Evolutionary conservation across 2,113 vertebrate genomes (phyloP), one percentile per base, ranked within the genome.

Genomic region (Quiscalus mexicanus): DNA sequence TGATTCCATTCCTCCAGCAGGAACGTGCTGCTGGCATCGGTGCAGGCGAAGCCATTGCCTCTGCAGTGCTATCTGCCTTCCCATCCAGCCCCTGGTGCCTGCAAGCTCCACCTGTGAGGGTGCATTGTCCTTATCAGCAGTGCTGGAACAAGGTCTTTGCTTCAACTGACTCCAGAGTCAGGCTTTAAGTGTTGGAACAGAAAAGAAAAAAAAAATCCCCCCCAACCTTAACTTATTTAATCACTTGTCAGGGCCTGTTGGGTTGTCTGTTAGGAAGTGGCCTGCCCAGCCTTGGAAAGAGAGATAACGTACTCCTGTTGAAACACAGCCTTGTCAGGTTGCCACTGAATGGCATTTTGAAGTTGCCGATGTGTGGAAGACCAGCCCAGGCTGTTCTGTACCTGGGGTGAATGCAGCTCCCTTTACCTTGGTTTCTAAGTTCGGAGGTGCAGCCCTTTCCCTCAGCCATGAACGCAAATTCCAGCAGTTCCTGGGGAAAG

Each of bases 291-390:
- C 76, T 94, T 95, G 95, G 83, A 84, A 88, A 60, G 76, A 71
- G 83, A 93, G 88, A 96, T 95, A 96, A 90, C 35, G 0, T 92
- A 64, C 90, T 96, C 96, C 71, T 96, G 90, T 94, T 94, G 95
- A 96, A 96, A 97, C 90, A 95, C 65, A 97, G 79, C 92, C 93
- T 96, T 90, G 79, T 93, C 96, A 95, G 88, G 83, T 92, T 97
- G 88, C 86, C 62, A 85, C 83, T 70, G 85, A 94, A 90, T 85
- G 64, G 63, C 89, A 42, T 91, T 88, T 86, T 92, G 86, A 93
- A 97, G 85, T 90, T 95, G 85, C 85, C 35, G 19, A 44, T 80
- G 55, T 17, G 37, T 50, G 67, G 84, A 88, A 67, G 90, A 88
- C 55, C 42, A 81, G 47, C 62, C 52, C 27, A 35, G 3, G 11